phyloP scores from a whole-genome alignment of 2,797 vertebrate species.

The Avahi laniger region DNA sequence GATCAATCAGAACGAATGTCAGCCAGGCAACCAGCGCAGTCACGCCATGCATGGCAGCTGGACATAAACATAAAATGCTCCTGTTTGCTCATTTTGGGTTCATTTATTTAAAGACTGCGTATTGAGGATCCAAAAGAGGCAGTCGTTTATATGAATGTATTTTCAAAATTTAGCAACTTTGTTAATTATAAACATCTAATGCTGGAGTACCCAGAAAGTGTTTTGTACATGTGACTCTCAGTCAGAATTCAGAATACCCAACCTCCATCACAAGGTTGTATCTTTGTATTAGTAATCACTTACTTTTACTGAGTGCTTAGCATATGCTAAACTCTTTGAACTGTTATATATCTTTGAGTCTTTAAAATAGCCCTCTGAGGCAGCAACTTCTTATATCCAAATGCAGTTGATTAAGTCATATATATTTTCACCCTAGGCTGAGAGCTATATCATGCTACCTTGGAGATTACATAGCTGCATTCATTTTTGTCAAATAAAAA shows the following conservation, averaged over 20 bases:
- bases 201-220: background rate
- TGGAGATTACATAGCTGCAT: background rate
- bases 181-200: background rate
- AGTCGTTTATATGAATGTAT: background rate
- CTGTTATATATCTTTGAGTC: background rate
- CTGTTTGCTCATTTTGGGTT: background rate
- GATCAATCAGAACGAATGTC: background rate
- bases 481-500: background rate
- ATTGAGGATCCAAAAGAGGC: background rate
- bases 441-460: background rate
- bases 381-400: background rate
- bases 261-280: background rate
- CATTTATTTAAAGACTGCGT: background rate
- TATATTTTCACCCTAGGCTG: background rate
- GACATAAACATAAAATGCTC: background rate
- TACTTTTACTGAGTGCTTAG: background rate
- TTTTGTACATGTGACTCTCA: background rate
- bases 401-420: background rate
- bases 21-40: background rate
- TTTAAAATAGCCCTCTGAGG: slow-evolving; percentile 17
- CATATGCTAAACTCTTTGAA: background rate
- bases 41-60: background rate
- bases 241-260: background rate
- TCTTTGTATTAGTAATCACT: background rate
- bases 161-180: background rate